Conservation (phyloP, 2,888 invertebrate species). For the Thereva unica region DNA sequence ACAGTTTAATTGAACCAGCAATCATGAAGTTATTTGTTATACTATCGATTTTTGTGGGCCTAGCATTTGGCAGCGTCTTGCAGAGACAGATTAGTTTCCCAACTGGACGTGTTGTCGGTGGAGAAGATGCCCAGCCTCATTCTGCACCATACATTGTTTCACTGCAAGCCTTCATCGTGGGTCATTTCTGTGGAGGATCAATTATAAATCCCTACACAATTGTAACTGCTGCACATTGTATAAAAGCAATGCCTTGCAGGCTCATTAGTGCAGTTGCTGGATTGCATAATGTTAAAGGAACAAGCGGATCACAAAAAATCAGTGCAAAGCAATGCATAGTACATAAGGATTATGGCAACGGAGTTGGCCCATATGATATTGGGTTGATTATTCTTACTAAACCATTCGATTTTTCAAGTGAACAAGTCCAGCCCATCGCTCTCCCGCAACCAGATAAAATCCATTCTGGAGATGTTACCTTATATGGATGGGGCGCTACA, state of each 20-base stretch:
- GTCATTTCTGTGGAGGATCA: slow-evolving; percentile 57
- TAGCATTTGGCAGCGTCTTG: slow-evolving; percentile 6
- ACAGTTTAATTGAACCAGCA: no score
- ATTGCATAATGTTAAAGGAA: slow-evolving; percentile 51
- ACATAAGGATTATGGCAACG: slow-evolving; percentile 53
- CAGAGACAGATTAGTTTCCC: slow-evolving; percentile 45
- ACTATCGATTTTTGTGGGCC: neutral
- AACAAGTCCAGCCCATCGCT: slow-evolving; percentile 51
- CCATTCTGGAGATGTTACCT: slow-evolving; percentile 49
- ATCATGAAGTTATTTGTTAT: no score
- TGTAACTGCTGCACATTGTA: slow-evolving; percentile 57
- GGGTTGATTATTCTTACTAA: slow-evolving; percentile 57
- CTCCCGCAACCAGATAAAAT: slow-evolving; percentile 51
- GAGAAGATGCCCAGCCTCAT: slow-evolving; percentile 54
- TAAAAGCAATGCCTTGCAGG: slow-evolving; percentile 57
- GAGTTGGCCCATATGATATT: slow-evolving; percentile 61
- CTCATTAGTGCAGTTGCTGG: slow-evolving; percentile 52
- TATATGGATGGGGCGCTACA: slow-evolving; percentile 60
- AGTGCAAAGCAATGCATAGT: slow-evolving; percentile 49
- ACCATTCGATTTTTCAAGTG: slow-evolving; percentile 44
- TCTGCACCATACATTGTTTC: slow-evolving; percentile 60
- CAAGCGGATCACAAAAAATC: slow-evolving; percentile 48
- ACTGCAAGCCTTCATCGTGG: slow-evolving; percentile 3
- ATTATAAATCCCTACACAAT: slow-evolving; percentile 55
- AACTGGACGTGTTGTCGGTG: slow-evolving; percentile 52